These are phyloP conservation scores for Scrobipalpa atriplicella DNA, from an alignment of 2,888 invertebrate species.

Conservation along the genomic window DNA sequence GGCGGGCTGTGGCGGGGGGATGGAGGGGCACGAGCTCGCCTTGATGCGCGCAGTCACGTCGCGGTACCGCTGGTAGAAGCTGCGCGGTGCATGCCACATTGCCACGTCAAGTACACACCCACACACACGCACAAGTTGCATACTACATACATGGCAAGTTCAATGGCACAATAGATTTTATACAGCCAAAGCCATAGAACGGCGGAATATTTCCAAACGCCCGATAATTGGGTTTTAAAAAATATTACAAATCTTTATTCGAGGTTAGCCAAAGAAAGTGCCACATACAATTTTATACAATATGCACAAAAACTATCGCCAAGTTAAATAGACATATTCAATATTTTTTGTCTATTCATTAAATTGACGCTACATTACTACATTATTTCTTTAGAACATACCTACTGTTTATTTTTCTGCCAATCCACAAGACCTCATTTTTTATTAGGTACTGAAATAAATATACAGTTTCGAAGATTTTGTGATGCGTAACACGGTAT, in stretches of 20 bases:
- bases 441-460: no score
- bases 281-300: background rate
- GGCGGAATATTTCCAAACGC: no score
- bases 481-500: no score
- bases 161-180: background rate
- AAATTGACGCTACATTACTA: no score
- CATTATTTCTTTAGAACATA: no score
- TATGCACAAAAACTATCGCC: background rate
- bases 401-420: no score
- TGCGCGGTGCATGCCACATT: conserved; percentile 56
- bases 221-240: no score
- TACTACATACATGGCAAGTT: background rate
- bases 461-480: no score
- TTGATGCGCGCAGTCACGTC: conserved; percentile 95
- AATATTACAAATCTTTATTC: no score
- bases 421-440: no score
- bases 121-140: conserved; percentile 30
- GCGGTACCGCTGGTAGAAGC: conserved; percentile 95
- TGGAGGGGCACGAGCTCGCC: conserved; percentile 91
- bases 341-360: background rate
- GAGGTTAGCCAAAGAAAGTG: background rate
- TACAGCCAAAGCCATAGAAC: background rate
- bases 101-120: conserved; percentile 32
- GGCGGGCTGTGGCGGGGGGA: conserved; percentile 83
- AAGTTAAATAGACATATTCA: background rate